A percentile compares a stretch with the other conserved stretches of the same genome.
These are phyloP conservation scores for Muscicapa comitata DNA, from an alignment of 2,797 vertebrate genomes.

Conservation along the genomic window DNA sequence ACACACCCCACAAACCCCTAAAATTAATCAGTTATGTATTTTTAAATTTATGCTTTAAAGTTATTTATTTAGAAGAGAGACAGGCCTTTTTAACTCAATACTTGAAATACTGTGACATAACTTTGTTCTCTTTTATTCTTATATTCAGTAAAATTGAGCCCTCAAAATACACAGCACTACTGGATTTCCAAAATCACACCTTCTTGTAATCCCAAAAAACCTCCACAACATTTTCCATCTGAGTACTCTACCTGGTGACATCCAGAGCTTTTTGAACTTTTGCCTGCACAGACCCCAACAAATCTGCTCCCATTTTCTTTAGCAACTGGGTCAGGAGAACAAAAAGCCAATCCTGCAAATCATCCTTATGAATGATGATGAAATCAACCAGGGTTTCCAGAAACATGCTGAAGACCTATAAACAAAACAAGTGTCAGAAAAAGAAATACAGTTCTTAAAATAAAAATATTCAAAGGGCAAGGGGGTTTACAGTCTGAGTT, in stretches of 20 bases:
- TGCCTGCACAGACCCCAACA: conserved; percentile 93
- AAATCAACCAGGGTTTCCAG: conserved; percentile 98
- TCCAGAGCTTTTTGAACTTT: conserved; percentile 97
- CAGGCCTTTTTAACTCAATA: not conserved
- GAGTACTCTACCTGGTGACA: conserved; percentile 84
- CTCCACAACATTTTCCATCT: not conserved
- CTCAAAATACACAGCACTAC: not conserved
- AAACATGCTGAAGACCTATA: conserved; percentile 98
- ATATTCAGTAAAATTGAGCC: not conserved
- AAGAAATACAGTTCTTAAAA: not conserved
- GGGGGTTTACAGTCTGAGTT: not conserved
- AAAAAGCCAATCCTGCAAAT: conserved; percentile 96
- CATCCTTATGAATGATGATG: conserved; percentile 90
- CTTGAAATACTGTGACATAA: not conserved
- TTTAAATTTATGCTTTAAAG: not conserved
- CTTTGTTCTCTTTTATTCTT: not conserved
- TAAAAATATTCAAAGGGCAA: not conserved
- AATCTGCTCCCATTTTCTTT: conserved; percentile 96
- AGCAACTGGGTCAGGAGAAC: conserved; percentile 94
- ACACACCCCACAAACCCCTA: accelerated
- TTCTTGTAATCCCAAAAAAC: not conserved
- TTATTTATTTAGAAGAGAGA: not conserved
- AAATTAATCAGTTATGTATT: not conserved
- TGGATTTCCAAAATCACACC: not conserved
- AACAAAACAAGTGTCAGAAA: not conserved